These are phyloP conservation scores for Magallana gigas DNA, from an alignment of 1,140 invertebrate species.

Conservation along the genomic window DNA sequence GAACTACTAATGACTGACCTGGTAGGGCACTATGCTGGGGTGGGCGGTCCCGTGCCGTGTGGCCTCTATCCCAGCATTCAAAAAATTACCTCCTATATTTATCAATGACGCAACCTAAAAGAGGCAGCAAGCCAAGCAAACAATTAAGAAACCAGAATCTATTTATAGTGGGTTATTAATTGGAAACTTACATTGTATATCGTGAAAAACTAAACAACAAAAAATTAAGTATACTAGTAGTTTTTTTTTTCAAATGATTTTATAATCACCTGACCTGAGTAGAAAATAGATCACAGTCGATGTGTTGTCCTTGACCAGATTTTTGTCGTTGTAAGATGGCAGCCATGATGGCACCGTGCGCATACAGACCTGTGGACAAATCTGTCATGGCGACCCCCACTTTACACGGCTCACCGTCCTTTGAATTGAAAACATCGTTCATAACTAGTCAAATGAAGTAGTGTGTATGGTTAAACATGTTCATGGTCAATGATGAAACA, in stretches of 20 bases:
- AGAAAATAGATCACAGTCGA: conserved; percentile 95
- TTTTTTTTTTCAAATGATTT: no score
- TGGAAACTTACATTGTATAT: not conserved
- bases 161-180: no score
- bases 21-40: conserved; percentile 96
- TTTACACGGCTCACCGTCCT: conserved; percentile 91
- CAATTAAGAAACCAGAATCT: not conserved
- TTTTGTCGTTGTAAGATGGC: conserved; percentile 89
- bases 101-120: conserved; percentile 88
- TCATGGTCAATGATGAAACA: not conserved
- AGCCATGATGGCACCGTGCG: conserved; percentile 96
- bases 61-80: conserved; percentile 90
- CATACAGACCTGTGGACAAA: conserved; percentile 94
- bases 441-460: no score
- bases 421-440: conserved; percentile 24
- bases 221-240: no score
- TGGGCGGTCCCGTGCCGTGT: conserved; percentile 93
- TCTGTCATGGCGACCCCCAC: conserved; percentile 96
- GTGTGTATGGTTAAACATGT: no score
- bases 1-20: conserved; percentile 78
- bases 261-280: conserved; percentile 84
- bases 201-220: no score
- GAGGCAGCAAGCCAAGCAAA: not conserved
- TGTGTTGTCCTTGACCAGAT: conserved; percentile 92
- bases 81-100: conserved; percentile 93